These are phyloP conservation scores for Artemisiospiza belli DNA, from an alignment of 2,113 vertebrate genomes.

Conservation along the genomic window DNA sequence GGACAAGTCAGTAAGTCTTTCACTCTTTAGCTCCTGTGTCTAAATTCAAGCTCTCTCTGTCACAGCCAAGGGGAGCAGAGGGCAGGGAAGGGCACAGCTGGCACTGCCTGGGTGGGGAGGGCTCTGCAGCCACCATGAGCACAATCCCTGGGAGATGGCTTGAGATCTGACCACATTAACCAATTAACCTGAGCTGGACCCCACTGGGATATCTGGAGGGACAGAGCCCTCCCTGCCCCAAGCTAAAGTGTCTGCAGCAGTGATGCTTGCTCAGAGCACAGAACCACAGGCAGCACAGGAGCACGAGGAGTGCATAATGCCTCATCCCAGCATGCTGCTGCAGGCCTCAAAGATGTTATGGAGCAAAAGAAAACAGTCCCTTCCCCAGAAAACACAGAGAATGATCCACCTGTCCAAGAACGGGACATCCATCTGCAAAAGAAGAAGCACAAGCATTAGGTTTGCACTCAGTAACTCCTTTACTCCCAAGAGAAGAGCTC, in stretches of 20 bases:
- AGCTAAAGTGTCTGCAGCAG: neutral
- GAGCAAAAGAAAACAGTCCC: neutral
- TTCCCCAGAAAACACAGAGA: neutral
- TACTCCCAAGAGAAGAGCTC: neutral
- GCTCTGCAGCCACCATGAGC: neutral
- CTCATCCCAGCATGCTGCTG: neutral
- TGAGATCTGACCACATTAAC: neutral
- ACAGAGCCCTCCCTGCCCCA: neutral
- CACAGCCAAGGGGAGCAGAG: neutral
- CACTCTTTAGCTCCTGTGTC: neutral
- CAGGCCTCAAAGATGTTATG: neutral
- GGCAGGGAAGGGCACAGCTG: neutral
- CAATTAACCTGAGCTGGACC: neutral
- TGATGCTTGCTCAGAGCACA: neutral
- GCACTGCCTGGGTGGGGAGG: neutral
- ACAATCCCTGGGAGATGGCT: neutral
- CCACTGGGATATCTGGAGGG: neutral
- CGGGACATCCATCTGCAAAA: conserved; percentile 87
- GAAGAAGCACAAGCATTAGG: conserved; percentile 57
- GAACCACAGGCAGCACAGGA: neutral
- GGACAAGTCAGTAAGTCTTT: neutral
- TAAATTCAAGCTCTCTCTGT: neutral
- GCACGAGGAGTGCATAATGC: neutral
- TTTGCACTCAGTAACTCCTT: neutral
- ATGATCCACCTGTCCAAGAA: conserved; percentile 80